Percentiles rank a stretch among this genome's conserved stretches.
These are phyloP conservation scores for Cathartes aura DNA, from an alignment of 2,113 vertebrate species.

Conservation along the genomic window DNA sequence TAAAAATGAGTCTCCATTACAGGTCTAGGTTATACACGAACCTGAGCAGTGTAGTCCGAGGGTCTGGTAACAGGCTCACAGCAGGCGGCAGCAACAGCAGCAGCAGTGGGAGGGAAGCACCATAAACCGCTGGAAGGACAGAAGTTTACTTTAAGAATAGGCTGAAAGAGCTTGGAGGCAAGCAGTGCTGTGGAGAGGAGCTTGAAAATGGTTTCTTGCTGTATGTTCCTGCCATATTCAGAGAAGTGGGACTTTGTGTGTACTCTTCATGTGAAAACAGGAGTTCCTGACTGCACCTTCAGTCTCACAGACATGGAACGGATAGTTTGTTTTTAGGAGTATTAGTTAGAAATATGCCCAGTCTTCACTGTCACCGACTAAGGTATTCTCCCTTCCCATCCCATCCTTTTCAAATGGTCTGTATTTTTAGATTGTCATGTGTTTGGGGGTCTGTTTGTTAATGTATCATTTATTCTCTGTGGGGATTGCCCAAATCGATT, in stretches of 20 bases:
- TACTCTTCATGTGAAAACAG: not conserved
- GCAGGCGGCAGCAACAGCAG: not conserved
- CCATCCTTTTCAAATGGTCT: not conserved
- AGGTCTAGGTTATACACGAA: not conserved
- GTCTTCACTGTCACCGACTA: not conserved
- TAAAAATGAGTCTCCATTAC: not conserved
- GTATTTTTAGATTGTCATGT: not conserved
- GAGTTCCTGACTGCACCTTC: not conserved
- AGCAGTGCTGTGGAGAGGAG: not conserved
- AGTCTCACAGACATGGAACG: fast-evolving
- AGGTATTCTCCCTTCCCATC: not conserved
- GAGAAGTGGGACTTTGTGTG: not conserved
- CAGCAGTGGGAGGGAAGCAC: not conserved
- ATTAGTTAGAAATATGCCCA: not conserved
- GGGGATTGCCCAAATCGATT: not conserved
- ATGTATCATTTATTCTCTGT: not conserved
- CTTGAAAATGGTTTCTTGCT: not conserved
- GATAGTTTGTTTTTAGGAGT: not conserved
- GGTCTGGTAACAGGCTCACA: not conserved
- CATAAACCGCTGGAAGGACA: fast-evolving
- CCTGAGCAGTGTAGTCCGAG: not conserved
- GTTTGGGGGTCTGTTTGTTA: not conserved
- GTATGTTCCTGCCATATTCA: not conserved
- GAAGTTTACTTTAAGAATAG: not conserved
- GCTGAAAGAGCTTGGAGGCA: not conserved